Percentiles rank a stretch among this genome's conserved stretches.
phyloP scores from a whole-genome alignment of 2,113 vertebrate genomes.

The Ammospiza caudacuta region DNA sequence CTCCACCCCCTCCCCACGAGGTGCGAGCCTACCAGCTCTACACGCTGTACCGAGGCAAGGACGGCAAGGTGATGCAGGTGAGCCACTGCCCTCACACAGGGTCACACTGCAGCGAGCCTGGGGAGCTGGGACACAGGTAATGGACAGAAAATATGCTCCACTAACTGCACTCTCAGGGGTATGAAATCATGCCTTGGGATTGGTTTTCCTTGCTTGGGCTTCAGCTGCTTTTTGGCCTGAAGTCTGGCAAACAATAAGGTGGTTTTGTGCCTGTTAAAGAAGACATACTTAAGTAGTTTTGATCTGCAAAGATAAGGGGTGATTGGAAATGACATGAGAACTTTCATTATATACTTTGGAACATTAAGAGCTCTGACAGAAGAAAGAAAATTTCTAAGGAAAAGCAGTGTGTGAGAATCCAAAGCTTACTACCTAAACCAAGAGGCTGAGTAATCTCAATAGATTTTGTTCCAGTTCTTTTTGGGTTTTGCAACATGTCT shows the following conservation, averaged over 20 bases:
- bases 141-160: accelerated
- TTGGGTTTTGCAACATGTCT: background rate
- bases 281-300: background rate
- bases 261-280: background rate
- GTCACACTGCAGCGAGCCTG: background rate
- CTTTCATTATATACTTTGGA: background rate
- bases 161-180: background rate
- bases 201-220: background rate
- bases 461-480: background rate
- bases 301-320: background rate
- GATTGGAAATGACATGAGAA: background rate
- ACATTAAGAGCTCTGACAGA: background rate
- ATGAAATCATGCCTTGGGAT: background rate
- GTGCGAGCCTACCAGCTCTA: constrained; percentile 95
- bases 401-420: background rate
- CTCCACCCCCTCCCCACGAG: constrained; percentile 85
- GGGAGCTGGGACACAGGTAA: background rate
- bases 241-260: background rate
- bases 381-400: background rate
- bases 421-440: background rate
- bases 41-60: constrained; percentile 90
- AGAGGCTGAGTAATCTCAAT: background rate
- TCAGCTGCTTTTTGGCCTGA: background rate
- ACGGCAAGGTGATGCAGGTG: constrained; percentile 97
- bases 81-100: background rate